Evolutionary conservation across 2,888 invertebrate genomes (phyloP).

Genomic region (Nomada goodeniana): DNA sequence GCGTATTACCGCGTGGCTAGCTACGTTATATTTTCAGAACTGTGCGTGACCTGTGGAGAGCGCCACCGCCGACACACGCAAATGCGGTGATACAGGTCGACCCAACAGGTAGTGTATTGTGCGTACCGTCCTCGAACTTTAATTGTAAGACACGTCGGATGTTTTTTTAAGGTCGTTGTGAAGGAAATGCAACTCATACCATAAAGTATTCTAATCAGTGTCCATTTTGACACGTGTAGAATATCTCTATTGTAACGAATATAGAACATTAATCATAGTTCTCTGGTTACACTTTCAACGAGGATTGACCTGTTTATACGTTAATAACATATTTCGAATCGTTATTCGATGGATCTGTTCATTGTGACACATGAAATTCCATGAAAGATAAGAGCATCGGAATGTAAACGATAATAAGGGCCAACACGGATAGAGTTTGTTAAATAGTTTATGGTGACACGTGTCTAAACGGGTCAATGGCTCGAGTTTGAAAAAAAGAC

Average conservation of each 20-base stretch:
- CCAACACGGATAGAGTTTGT: slow-evolving; percentile 15
- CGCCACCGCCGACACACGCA: slow-evolving; percentile 64
- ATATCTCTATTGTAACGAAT: background rate
- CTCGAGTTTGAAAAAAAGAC: slow-evolving; percentile 33
- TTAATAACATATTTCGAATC: slow-evolving; percentile 32
- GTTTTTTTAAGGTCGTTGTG: slow-evolving; percentile 20
- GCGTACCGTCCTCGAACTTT: slow-evolving; percentile 67
- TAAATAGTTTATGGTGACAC: slow-evolving; percentile 52
- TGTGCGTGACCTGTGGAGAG: slow-evolving; percentile 66
- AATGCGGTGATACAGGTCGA: slow-evolving; percentile 68
- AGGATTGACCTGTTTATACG: slow-evolving; percentile 64
- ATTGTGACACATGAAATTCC: slow-evolving; percentile 5
- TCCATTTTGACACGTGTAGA: background rate
- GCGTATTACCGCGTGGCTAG: slow-evolving; percentile 59
- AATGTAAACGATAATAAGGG: background rate
- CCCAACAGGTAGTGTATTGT: slow-evolving; percentile 72
- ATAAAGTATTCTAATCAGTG: background rate
- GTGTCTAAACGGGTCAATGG: slow-evolving; percentile 55
- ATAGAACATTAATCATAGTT: slow-evolving; percentile 40
- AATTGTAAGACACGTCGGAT: slow-evolving; percentile 45
- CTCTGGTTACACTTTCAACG: slow-evolving; percentile 57
- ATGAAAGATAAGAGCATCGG: background rate
- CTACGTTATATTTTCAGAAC: slow-evolving; percentile 57
- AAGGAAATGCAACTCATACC: slow-evolving; percentile 7
- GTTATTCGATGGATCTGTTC: background rate